phyloP scores from a whole-genome alignment of 2,113 vertebrate genomes.

The Amphiprion percula region DNA sequence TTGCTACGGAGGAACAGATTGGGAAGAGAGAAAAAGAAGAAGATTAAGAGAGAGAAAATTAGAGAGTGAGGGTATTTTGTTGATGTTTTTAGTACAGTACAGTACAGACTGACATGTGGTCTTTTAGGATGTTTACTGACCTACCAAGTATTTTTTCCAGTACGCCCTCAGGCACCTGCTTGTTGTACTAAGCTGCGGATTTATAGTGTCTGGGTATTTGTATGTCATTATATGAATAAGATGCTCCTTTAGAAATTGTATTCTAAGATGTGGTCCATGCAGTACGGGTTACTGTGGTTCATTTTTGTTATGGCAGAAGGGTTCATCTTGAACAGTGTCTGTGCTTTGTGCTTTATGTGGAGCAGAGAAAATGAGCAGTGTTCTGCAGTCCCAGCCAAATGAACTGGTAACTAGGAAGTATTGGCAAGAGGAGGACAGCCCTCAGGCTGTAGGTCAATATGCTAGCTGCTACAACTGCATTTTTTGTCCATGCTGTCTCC shows the following conservation, averaged over 20 bases:
- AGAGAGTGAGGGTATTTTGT: neutral
- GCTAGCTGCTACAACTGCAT: conserved; percentile 27
- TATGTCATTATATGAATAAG: neutral
- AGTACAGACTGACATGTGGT: conserved; percentile 12
- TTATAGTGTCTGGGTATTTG: neutral
- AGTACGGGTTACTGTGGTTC: neutral
- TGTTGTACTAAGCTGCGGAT: neutral
- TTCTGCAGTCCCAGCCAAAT: conserved; percentile 39
- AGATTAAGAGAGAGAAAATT: neutral
- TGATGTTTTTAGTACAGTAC: neutral
- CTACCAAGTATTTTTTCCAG: neutral
- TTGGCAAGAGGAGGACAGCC: conserved; percentile 42
- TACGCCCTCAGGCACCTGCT: neutral
- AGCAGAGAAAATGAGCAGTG: conserved; percentile 40
- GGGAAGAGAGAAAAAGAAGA: conserved; percentile 1
- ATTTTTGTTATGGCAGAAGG: conserved; percentile 1
- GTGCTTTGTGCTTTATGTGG: conserved; percentile 30
- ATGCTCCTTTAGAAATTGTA: neutral
- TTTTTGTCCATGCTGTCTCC: neutral
- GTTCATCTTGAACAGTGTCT: conserved; percentile 8
- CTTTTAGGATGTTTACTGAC: too few species aligned
- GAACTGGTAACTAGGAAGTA: conserved; percentile 55
- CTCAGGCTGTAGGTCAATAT: conserved; percentile 60
- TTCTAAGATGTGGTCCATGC: neutral
- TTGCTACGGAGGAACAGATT: conserved; percentile 34